These are phyloP conservation scores for Eurystomus gularis DNA, from an alignment of 2,113 vertebrate genomes.

Conservation along the genomic window DNA sequence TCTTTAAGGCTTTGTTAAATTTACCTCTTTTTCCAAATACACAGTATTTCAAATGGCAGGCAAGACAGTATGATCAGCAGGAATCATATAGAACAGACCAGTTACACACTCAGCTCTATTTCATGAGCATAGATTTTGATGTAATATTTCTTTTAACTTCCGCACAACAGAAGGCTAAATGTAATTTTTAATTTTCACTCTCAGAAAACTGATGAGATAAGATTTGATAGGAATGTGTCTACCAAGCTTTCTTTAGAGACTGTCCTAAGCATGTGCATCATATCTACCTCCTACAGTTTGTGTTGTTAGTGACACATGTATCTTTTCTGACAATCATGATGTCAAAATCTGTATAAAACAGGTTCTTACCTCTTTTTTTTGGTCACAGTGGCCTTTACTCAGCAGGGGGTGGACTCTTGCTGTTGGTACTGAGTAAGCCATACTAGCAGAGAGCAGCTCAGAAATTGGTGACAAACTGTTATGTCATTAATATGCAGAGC, in stretches of 20 bases:
- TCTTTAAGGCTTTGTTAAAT: background rate
- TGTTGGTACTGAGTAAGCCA: background rate
- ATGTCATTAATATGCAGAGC: background rate
- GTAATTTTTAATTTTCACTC: background rate
- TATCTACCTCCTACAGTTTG: background rate
- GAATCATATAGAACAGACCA: background rate
- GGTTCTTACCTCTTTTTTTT: background rate
- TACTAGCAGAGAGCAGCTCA: background rate
- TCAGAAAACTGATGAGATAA: background rate
- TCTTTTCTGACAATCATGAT: background rate
- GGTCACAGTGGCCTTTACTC: background rate
- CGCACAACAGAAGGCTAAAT: background rate
- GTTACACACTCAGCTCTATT: background rate
- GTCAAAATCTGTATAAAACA: background rate
- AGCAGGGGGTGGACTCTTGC: background rate
- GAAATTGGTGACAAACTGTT: background rate
- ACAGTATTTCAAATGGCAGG: background rate
- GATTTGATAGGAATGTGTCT: background rate
- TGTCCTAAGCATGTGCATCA: rapidly evolving
- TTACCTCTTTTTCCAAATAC: background rate
- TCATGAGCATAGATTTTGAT: background rate
- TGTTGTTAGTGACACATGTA: background rate
- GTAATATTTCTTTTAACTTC: background rate
- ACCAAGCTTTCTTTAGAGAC: background rate
- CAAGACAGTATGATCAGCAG: background rate